A percentile compares a stretch with the other conserved stretches of the same genome.
These are phyloP conservation scores for Unio pictorum DNA, from an alignment of 2,888 invertebrate species.

Conservation along the genomic window DNA sequence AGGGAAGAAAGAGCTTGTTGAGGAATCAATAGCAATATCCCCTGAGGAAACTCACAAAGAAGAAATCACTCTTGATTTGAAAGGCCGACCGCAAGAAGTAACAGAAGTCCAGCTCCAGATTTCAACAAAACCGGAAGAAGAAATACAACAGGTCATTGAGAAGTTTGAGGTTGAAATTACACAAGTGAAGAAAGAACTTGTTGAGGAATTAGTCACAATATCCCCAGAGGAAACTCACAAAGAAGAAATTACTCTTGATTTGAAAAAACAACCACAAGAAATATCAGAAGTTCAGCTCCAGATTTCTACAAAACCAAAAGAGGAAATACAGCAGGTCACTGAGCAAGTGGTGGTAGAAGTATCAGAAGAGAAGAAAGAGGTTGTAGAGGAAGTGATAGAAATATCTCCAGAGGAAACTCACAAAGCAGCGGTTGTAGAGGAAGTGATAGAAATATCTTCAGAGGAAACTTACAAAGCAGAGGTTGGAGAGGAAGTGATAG, in stretches of 20 bases:
- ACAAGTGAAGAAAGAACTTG: conserved; percentile 23
- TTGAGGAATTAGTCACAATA: conserved; percentile 22
- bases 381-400: conserved; percentile 20
- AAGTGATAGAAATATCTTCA: conserved; percentile 14
- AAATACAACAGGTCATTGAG: conserved; percentile 19
- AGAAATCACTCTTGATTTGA: conserved; percentile 23
- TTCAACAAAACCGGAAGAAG: conserved; percentile 21
- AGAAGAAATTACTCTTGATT: conserved; percentile 50
- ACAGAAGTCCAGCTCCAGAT: conserved; percentile 29
- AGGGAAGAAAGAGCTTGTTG: conserved; percentile 13
- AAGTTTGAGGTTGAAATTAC: neutral
- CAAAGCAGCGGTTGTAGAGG: conserved; percentile 40
- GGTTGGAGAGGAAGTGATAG: conserved; percentile 24
- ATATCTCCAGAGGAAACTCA: conserved; percentile 29
- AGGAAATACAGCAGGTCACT: conserved; percentile 29
- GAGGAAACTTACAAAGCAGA: conserved; percentile 33
- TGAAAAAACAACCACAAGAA: conserved; percentile 32
- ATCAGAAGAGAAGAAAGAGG: conserved; percentile 25
- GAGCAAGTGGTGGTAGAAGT: conserved; percentile 39
- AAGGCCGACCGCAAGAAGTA: conserved; percentile 25
- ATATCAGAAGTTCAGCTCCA: conserved; percentile 9
- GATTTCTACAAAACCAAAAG: conserved; percentile 6
- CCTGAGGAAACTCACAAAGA: conserved; percentile 32
- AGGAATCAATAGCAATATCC: conserved; percentile 11
- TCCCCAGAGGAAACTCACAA: conserved; percentile 37